Base-by-base conservation (phyloP, 1,140 invertebrate species). In the Antheraea mylitta region DNA sequence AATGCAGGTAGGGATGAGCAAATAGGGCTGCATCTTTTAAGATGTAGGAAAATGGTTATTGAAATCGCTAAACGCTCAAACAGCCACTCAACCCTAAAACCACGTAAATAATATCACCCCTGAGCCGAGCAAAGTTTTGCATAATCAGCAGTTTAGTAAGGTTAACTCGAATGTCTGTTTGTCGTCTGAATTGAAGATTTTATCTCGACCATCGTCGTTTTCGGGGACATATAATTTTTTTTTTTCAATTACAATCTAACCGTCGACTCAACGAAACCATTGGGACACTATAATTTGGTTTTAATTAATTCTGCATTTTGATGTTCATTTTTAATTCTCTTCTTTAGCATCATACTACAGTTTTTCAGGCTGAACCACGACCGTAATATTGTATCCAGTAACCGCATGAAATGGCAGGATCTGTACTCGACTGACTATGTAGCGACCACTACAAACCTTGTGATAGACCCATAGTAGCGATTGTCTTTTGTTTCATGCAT, bases 91-190 rank as follows among this genome's bases (percentile, higher is more conserved):
- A 48, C 64, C 16, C n/a, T 13, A 37, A 18, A 59, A 53, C 18
- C 22, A 19, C 62, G 65, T 67, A 71, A 71, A 71, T 71, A 71
- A 58, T 18, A 18, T 37, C 7, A 19, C 45, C 36, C 67, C 58
- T 64, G 58, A 66, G 8, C 18, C 10, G 22, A 22, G 42, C 69
- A 71, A 67, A 67, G 69, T 71, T 67, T 67, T 63, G 61, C 65
- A 64, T 71, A 71, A 67, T 67, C 69, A 67, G 60, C 69, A 64
- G 42, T 71, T 67, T 63, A 42, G 65, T 53, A n/a, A n/a, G 60
- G 59, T n/a, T 19, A 64, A 37, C 69, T 42, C 58, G 61, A 36
- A 30, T 36, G 19, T 37, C 30, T 63, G 69, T 67, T 62, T 62
- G 60, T 59, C 22, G 64, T 36, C 59, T 30, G 19, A 71, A 67